phyloP scores from a whole-genome alignment of 2,888 invertebrate genomes.

The Acronicta aceris region DNA sequence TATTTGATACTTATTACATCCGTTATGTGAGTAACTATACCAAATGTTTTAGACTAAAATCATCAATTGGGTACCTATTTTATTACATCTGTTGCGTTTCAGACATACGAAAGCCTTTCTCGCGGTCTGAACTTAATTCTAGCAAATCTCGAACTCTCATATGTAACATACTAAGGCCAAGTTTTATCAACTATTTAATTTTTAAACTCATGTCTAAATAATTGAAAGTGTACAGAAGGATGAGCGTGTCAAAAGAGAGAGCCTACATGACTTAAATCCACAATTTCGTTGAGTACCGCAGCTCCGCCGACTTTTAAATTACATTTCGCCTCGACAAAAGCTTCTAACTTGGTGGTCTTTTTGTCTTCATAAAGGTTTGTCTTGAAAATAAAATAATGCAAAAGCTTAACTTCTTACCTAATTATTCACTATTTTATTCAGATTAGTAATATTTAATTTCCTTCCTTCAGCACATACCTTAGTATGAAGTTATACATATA shows the following conservation, averaged over 20 bases:
- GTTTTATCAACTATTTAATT: too few species aligned
- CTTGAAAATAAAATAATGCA: constrained; percentile 47
- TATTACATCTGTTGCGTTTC: too few species aligned
- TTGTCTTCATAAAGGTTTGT: constrained; percentile 64
- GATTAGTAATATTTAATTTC: constrained; percentile 3
- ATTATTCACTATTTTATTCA: constrained; percentile 38
- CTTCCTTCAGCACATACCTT: too few species aligned
- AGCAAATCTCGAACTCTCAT: too few species aligned
- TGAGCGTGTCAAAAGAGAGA: constrained; percentile 61
- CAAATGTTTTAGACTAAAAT: too few species aligned
- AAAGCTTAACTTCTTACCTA: constrained; percentile 61
- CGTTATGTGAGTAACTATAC: too few species aligned
- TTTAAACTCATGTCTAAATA: constrained; percentile 43
- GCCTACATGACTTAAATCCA: constrained; percentile 68
- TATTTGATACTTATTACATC: too few species aligned
- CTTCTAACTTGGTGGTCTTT: constrained; percentile 71
- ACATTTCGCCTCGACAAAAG: constrained; percentile 69
- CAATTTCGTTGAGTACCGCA: constrained; percentile 74
- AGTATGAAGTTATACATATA: too few species aligned
- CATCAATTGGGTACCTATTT: too few species aligned
- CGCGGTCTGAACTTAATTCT: too few species aligned
- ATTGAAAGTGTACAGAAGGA: constrained; percentile 46
- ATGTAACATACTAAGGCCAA: too few species aligned
- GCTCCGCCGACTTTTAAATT: constrained; percentile 72
- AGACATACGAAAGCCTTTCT: too few species aligned